Evolutionary conservation across 2,888 invertebrate species (phyloP), one percentile per base, ranked within the genome.

Genomic region (Chaetogeoica ovagalla): DNA sequence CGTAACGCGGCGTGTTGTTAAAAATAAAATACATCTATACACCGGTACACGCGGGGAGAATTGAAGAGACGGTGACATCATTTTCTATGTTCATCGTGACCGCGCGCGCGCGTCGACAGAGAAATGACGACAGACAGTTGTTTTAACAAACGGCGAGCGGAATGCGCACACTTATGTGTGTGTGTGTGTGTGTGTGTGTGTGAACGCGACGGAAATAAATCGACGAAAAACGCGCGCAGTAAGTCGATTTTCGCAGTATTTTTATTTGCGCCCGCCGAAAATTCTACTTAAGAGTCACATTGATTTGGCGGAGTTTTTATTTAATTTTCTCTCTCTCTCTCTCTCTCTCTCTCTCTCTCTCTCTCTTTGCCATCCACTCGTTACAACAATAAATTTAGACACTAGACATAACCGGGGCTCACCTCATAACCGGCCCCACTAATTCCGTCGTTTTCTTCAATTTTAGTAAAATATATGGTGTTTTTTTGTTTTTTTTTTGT

Each of bases 191-290:
- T n/a, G n/a, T n/a, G 1, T 66, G 57, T 57, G 59, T 30, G 30
- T 30, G 57, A 66, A 57, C 57, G 75, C 66, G 66, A 75, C 75
- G 75, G 75, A 75, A 75, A 75, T 75, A 75, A 75, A 75, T 75
- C 75, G 75, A 75, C 57, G n/a, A 75, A 66, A 57, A 75, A 43
- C 66, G 57, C 65, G 66, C 2, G 30, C 30, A 30, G 30, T 30
- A 30, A n/a, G 75, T 75, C 66, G 43, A 75, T 75, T 77, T 60
- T 48, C 30, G 76, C 57, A 52, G 60, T 69, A 77, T 68, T 68
- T 69, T 68, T 77, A 77, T 68, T 69, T 68, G 7, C 48, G 11
- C 69, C 69, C 23, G 23, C 21, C 37, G 75, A 43, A 30, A 75
- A 59, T 75, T 37, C 60, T 68, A 77, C 60, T 60, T 77, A 69